phyloP scores from a whole-genome alignment of 2,888 invertebrate genomes.

The Formica aserva region DNA sequence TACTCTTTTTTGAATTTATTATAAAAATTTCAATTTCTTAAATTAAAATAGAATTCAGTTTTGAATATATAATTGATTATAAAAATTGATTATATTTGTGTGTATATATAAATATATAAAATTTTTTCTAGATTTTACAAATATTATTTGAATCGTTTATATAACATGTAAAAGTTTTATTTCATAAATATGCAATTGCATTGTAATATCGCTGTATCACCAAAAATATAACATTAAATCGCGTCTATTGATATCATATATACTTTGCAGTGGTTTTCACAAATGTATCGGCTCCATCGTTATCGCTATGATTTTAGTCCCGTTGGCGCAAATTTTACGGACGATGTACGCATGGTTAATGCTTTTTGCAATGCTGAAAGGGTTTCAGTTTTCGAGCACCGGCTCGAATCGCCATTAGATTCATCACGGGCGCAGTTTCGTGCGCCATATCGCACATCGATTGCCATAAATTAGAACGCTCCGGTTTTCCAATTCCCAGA shows the following conservation, averaged over 20 bases:
- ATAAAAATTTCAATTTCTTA: neutral
- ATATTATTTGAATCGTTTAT: neutral
- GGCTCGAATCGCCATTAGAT: conserved; percentile 50
- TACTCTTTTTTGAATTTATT: neutral
- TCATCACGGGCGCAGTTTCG: conserved; percentile 47
- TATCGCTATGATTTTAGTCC: conserved; percentile 23
- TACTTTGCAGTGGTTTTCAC: conserved; percentile 41
- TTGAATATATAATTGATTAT: neutral
- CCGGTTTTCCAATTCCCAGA: conserved; percentile 27
- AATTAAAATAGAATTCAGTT: neutral
- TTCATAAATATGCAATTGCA: neutral
- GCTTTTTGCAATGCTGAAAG: conserved; percentile 39
- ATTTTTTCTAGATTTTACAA: neutral
- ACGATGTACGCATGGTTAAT: conserved; percentile 51
- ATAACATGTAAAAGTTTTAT: conserved; percentile 2
- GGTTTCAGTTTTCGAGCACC: conserved; percentile 14
- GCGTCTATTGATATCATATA: conserved; percentile 28
- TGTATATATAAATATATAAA: neutral
- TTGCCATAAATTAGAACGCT: conserved; percentile 52
- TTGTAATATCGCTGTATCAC: conserved; percentile 1
- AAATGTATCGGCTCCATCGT: conserved; percentile 2
- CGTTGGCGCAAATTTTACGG: conserved; percentile 15
- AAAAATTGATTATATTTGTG: neutral
- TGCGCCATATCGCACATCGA: conserved; percentile 26
- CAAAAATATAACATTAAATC: conserved; percentile 21